These are phyloP conservation scores for Hormaphis cornu DNA, from an alignment of 1,140 invertebrate species.

Conservation along the genomic window DNA sequence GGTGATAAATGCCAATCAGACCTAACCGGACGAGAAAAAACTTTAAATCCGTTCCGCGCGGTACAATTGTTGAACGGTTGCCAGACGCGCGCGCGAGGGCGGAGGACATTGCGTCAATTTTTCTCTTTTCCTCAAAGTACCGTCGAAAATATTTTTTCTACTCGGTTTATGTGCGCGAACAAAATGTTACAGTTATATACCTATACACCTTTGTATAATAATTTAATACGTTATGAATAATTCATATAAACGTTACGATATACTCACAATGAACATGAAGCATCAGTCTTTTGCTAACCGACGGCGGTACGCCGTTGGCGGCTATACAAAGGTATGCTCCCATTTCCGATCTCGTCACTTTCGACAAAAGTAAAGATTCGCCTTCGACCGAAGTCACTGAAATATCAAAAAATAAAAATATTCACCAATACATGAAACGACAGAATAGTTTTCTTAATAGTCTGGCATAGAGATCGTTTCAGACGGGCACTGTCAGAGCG, in stretches of 20 bases:
- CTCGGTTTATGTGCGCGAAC: not conserved
- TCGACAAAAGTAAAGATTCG: conserved; percentile 62
- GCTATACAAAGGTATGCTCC: conserved; percentile 73
- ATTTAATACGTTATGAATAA: not conserved
- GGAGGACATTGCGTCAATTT: conserved; percentile 9
- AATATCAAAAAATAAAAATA: conserved; percentile 30
- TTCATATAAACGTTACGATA: not conserved
- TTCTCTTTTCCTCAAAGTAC: not conserved
- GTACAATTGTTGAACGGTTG: conserved; percentile 5
- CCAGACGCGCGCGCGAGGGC: not conserved
- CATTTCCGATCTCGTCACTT: conserved; percentile 76
- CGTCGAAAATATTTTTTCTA: not conserved
- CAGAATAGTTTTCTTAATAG: too few relatives aligned
- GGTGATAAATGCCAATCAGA: conserved; percentile 29
- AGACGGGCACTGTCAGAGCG: too few relatives aligned
- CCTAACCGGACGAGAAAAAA: conserved; percentile 28
- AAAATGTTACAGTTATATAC: not conserved
- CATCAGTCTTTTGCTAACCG: conserved; percentile 71
- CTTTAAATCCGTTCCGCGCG: conserved; percentile 24
- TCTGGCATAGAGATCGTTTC: too few relatives aligned
- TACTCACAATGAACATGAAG: conserved; percentile 77
- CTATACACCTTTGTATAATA: not conserved
- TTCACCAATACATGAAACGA: not conserved
- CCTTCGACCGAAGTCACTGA: conserved; percentile 59
- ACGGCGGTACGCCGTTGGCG: conserved; percentile 65